Percentiles rank a stretch among this genome's conserved stretches.
phyloP scores from a whole-genome alignment of 2,797 vertebrate genomes.

The Bradypus variegatus region DNA sequence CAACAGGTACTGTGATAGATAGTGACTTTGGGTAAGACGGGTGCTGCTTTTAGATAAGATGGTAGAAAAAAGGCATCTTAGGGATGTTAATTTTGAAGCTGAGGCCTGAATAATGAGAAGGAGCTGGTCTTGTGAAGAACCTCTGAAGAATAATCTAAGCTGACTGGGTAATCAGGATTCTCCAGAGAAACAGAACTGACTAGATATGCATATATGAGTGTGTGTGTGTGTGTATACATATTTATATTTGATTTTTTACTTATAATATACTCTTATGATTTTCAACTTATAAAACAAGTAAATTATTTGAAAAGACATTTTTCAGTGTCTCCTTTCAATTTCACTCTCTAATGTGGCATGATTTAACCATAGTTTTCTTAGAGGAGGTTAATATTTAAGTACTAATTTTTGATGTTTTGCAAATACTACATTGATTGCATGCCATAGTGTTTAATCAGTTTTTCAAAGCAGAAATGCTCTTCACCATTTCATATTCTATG shows the following conservation, averaged over 20 bases:
- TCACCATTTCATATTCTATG: constrained; percentile 40
- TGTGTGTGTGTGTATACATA: background rate
- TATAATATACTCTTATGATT: constrained; percentile 7
- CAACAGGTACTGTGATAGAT: background rate
- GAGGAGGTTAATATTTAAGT: constrained; percentile 43
- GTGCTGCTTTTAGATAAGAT: background rate
- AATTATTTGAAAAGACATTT: constrained; percentile 30
- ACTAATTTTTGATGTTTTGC: constrained; percentile 54
- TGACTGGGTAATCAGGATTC: background rate
- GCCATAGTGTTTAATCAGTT: constrained; percentile 57
- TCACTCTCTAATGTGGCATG: constrained; percentile 22
- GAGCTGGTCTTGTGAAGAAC: background rate
- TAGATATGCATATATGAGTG: too few relatives aligned
- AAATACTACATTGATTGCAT: constrained; percentile 55
- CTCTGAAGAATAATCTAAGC: background rate
- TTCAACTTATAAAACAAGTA: constrained; percentile 14
- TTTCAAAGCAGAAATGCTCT: constrained; percentile 29
- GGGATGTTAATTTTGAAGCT: background rate
- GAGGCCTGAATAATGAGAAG: background rate
- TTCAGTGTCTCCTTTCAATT: constrained; percentile 36
- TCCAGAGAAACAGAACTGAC: too few relatives aligned
- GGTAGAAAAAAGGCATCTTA: background rate
- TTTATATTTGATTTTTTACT: constrained; percentile 37
- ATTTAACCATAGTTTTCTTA: constrained; percentile 40
- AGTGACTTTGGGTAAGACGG: background rate